Conservation (phyloP, 2,113 vertebrate genomes). For the Macroglossus sobrinus region DNA sequence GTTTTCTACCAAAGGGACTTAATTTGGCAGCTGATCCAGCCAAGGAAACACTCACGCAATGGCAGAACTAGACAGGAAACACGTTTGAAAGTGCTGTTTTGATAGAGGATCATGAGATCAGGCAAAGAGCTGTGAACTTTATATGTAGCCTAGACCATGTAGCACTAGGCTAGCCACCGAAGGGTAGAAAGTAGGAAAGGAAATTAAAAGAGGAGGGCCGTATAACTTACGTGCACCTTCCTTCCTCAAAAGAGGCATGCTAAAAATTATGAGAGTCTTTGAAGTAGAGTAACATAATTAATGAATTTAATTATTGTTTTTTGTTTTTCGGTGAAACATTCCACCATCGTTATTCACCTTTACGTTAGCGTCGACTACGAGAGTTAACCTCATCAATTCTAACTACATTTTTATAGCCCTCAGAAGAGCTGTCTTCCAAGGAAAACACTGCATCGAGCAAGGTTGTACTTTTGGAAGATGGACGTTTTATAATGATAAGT, state of each 20-base stretch:
- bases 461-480: conserved; percentile 59
- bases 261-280: conserved; percentile 80
- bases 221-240: conserved; percentile 69
- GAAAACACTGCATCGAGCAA: conserved; percentile 48
- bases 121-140: conserved; percentile 90
- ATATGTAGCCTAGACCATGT: conserved; percentile 80
- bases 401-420: conserved; percentile 59
- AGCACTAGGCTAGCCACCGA: conserved; percentile 82
- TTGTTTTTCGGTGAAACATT: conserved; percentile 57
- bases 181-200: conserved; percentile 89
- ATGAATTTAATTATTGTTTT: conserved; percentile 60
- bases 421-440: conserved; percentile 24
- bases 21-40: conserved; percentile 83
- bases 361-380: conserved; percentile 4
- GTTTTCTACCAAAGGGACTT: conserved; percentile 81
- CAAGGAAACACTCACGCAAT: conserved; percentile 83
- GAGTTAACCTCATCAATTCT: conserved; percentile 30
- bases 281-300: conserved; percentile 58
- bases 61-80: conserved; percentile 88
- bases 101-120: conserved; percentile 89
- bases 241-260: conserved; percentile 66
- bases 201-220: conserved; percentile 91
- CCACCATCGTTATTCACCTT: conserved; percentile 47
- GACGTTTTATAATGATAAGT: conserved; percentile 64
- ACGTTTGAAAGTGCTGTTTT: conserved; percentile 86